Conservation (phyloP, 2,797 vertebrate species). For the Hozukius guyotensis region DNA sequence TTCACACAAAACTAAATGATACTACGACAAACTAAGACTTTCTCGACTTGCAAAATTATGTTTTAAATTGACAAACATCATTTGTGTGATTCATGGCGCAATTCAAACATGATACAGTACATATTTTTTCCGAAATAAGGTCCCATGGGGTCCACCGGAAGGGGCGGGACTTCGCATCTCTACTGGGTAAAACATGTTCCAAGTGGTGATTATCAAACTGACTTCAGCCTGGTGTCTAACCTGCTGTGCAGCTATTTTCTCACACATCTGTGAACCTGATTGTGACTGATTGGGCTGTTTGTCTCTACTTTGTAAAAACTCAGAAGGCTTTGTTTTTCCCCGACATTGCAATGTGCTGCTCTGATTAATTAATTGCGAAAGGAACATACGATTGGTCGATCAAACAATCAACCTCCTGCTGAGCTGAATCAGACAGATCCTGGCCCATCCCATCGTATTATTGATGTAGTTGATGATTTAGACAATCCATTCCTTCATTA, state of each 20-base stretch:
- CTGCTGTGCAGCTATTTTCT: not conserved
- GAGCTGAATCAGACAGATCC: constrained; percentile 10
- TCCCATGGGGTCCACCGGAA: too few species aligned
- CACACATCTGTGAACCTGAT: not conserved
- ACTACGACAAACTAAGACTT: too few species aligned
- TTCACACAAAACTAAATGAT: too few species aligned
- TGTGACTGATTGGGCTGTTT: not conserved
- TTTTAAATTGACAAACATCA: too few species aligned
- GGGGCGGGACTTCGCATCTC: too few species aligned
- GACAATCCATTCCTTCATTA: not conserved
- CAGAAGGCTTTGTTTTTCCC: not conserved
- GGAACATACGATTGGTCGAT: not conserved
- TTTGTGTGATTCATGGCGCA: too few species aligned
- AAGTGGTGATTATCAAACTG: not conserved
- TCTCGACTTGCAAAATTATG: too few species aligned
- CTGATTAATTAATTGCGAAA: not conserved
- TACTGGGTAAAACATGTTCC: not conserved
- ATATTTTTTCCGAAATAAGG: too few species aligned
- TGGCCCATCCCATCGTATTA: not conserved
- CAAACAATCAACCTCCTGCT: not conserved
- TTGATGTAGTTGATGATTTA: not conserved
- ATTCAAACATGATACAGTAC: too few species aligned
- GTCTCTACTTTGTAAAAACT: not conserved
- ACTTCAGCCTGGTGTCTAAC: not conserved
- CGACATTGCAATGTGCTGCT: not conserved